Evolutionary conservation across 2,888 invertebrate species (phyloP), one percentile per base, ranked within the genome.

Genomic region (Calameuta filiformis): DNA sequence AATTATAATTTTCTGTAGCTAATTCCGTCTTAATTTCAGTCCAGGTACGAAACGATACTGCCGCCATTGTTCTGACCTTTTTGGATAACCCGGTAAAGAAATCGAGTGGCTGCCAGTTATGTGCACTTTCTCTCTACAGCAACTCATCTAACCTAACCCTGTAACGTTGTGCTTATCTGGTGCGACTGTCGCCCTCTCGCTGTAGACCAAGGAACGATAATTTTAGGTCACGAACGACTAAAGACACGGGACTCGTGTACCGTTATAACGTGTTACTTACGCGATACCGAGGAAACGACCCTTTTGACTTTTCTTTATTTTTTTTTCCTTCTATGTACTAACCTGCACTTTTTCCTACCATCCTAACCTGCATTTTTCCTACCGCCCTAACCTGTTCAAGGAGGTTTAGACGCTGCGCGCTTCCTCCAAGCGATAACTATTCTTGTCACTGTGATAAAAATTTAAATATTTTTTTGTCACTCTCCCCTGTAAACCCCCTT

Each of bases 211-310:
- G 6, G 23, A 40, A 40, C 40, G 30, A 81, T 81, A 80, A 79
- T 81, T 81, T 79, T 80, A 77, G 81, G 81, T 81, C 80, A 78
- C 78, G 80, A 81, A 78, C 73, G 76, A 78, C 74, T 76, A 71
- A 68, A 69, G 35, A 77, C 56, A 37, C 73, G 75, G 35, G 75
- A 68, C 69, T 35, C 69, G 69, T 77, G 74, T 77, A 78, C 80
- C 78, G 6, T 23, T 40, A 40, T 23, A 40, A 40, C 40, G 40
- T 40, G 15, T 40, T 40, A 40, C 40, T 40, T 23, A 40, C 15
- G 40, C 23, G 40, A 40, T 6, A 40, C 4, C 23, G 6, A 23
- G 40, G 23, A 40, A 40, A 23, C 40, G 23, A 40, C 40, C 40
- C 40, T 40, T 40, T 2, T 15, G 6, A 40, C 6, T 40, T 40